Percentiles rank a stretch among this genome's conserved stretches.
Evolutionary conservation across 2,113 vertebrate genomes (phyloP).

Genomic region (Notiomystis cincta): DNA sequence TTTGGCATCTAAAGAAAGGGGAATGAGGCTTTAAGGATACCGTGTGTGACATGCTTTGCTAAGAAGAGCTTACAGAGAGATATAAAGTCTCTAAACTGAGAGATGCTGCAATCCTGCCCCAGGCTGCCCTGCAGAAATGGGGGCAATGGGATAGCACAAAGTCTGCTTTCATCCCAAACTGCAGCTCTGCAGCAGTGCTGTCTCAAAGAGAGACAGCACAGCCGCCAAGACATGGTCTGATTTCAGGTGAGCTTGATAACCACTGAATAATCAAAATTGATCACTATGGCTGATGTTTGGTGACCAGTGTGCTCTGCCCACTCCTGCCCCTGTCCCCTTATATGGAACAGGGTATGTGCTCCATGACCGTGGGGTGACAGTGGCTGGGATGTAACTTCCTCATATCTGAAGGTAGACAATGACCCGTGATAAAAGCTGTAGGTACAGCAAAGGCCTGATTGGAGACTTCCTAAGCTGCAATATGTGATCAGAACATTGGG

Average conservation of each 20-base stretch:
- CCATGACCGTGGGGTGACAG: accelerated
- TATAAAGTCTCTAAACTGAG: background rate
- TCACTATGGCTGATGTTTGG: background rate
- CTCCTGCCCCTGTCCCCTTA: background rate
- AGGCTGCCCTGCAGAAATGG: background rate
- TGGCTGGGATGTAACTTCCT: background rate
- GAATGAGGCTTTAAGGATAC: background rate
- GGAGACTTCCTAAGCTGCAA: background rate
- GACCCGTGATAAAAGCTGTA: background rate
- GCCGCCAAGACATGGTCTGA: accelerated
- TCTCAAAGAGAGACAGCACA: background rate
- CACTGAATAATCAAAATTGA: background rate
- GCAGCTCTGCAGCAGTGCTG: background rate
- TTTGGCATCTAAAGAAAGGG: background rate
- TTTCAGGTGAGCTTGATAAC: background rate
- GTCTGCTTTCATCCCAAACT: background rate
- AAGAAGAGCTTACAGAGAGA: background rate
- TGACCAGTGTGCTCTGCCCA: accelerated
- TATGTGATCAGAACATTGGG: background rate
- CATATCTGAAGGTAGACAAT: background rate
- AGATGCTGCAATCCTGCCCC: background rate
- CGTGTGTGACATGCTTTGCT: background rate
- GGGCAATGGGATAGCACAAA: accelerated
- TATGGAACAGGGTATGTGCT: accelerated
- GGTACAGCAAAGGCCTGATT: background rate